Evolutionary conservation across 2,797 vertebrate species (phyloP).

Genomic region (Sebastes matsubarae): DNA sequence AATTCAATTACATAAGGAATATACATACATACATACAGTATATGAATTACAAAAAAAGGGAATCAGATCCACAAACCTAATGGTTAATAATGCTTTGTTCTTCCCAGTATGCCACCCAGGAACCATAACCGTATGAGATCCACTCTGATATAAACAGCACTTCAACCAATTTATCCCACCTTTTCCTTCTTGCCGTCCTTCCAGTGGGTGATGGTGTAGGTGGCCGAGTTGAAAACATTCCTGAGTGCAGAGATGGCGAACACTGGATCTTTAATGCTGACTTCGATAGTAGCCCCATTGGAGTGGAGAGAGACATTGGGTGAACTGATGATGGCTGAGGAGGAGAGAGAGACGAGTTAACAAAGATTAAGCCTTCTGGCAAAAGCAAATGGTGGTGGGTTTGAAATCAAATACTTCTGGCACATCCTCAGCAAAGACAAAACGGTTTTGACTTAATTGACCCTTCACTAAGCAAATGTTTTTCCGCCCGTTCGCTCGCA

Average conservation of each 20-base stretch:
- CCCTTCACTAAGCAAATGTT: background rate
- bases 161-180: slow-evolving; percentile 27
- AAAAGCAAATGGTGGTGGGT: background rate
- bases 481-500: too few relatives aligned
- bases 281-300: slow-evolving; percentile 29
- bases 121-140: background rate
- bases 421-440: background rate
- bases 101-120: background rate
- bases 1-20: too few relatives aligned
- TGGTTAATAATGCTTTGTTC: background rate
- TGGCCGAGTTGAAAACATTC: background rate
- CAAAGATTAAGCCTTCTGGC: background rate
- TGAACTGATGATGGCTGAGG: slow-evolving; percentile 66
- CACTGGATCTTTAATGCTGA: slow-evolving; percentile 60
- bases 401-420: background rate
- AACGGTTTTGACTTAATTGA: background rate
- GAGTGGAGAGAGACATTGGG: slow-evolving; percentile 48
- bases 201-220: slow-evolving; percentile 74
- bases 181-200: slow-evolving; percentile 39
- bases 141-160: background rate
- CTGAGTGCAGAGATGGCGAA: slow-evolving; percentile 34
- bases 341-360: slow-evolving; percentile 1
- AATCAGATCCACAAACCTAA: background rate
- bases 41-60: background rate
- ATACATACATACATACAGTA: background rate